phyloP scores from a whole-genome alignment of 2,113 vertebrate genomes.

The mouse (Mus musculus) region DNA sequence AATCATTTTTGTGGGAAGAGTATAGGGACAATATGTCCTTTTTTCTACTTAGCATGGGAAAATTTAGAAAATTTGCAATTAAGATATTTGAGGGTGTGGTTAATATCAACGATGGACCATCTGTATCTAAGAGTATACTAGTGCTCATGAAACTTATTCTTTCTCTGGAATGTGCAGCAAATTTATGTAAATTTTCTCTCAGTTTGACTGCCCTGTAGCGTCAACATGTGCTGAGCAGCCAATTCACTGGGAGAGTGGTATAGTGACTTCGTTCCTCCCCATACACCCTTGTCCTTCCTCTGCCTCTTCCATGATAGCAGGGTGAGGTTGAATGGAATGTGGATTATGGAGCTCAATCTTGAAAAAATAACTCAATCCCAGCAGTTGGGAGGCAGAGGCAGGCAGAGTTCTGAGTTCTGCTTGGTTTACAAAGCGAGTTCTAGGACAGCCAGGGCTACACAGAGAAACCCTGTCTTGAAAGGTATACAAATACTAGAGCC shows the following conservation, averaged over 20 bases:
- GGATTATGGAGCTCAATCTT: not conserved
- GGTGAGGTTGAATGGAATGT: not conserved
- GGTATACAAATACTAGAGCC: too few species aligned
- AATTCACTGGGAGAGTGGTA: not conserved
- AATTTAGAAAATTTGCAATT: not conserved
- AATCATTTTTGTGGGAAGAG: not conserved
- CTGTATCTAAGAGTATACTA: not conserved
- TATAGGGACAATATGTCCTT: too few species aligned
- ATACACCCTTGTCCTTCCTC: not conserved
- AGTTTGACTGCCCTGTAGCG: not conserved
- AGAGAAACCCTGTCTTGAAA: too few species aligned
- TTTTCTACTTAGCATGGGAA: not conserved
- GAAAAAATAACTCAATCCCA: too few species aligned
- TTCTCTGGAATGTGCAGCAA: not conserved
- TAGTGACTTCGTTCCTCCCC: not conserved
- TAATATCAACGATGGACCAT: slow-evolving; percentile 5
- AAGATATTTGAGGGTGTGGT: not conserved
- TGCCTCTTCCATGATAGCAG: not conserved
- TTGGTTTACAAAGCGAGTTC: too few species aligned
- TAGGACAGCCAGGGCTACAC: too few species aligned
- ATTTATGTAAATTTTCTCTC: not conserved
- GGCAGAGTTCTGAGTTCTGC: too few species aligned
- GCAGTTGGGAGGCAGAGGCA: too few species aligned
- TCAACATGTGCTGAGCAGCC: not conserved
- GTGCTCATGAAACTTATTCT: not conserved